These are phyloP conservation scores for Drosophila nigrodunni DNA, from an alignment of 1,140 invertebrate genomes.

Conservation along the genomic window DNA sequence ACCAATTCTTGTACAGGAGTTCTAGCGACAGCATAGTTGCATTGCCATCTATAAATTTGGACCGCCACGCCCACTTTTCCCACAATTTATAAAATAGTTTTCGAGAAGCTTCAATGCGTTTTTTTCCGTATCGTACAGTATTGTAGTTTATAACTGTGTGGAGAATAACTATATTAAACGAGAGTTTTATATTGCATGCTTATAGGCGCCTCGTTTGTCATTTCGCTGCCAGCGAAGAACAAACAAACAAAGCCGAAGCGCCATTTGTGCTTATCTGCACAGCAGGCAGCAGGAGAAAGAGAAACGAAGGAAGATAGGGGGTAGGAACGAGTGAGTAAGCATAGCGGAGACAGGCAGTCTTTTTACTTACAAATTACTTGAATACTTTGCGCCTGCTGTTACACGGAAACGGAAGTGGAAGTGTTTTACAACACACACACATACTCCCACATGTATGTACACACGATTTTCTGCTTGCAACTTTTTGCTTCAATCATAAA, in stretches of 20 bases:
- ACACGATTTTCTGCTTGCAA: conserved; percentile 48
- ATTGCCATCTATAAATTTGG: no score
- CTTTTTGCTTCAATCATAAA: conserved; percentile 79
- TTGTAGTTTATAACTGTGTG: no score
- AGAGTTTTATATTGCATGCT: conserved; percentile 40
- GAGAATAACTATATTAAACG: no score
- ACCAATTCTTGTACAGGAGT: no score
- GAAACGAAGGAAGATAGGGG: background rate
- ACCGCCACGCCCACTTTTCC: no score
- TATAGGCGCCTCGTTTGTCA: conserved; percentile 58
- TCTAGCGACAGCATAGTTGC: no score
- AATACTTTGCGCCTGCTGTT: conserved; percentile 78
- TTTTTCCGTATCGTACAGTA: no score
- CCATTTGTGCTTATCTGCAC: conserved; percentile 68
- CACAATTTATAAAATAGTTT: no score
- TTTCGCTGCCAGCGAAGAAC: conserved; percentile 38
- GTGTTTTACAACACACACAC: conserved; percentile 60
- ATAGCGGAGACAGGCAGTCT: conserved; percentile 21
- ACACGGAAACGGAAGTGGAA: conserved; percentile 62
- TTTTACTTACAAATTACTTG: conserved; percentile 76
- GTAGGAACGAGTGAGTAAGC: background rate
- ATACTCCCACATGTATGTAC: conserved; percentile 5
- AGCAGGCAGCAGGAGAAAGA: conserved; percentile 49
- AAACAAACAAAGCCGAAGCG: conserved; percentile 45
- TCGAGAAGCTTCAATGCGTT: no score